Evolutionary conservation across 2,888 invertebrate species (phyloP).

Genomic region (Diarsia mendica): DNA sequence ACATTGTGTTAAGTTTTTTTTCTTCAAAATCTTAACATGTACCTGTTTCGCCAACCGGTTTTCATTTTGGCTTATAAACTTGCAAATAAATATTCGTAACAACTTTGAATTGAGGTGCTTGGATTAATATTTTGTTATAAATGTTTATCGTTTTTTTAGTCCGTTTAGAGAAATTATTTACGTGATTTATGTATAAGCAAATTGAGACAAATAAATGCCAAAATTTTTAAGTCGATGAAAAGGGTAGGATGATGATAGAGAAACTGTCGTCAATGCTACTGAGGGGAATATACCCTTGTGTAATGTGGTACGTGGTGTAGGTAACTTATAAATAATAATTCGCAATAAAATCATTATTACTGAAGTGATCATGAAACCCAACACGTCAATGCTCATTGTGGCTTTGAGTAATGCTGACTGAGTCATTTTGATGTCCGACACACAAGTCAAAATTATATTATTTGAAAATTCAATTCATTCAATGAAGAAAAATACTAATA

Average conservation of each 20-base stretch:
- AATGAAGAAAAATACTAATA: neutral
- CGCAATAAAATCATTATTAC: constrained; percentile 40
- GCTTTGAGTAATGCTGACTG: constrained; percentile 52
- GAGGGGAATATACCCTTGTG: constrained; percentile 1
- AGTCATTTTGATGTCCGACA: constrained; percentile 16
- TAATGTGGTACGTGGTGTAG: neutral
- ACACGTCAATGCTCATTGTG: constrained; percentile 49
- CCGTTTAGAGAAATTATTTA: neutral
- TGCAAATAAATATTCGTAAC: constrained; percentile 23
- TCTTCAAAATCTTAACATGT: constrained; percentile 25
- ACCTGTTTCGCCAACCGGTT: constrained; percentile 47
- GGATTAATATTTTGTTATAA: constrained; percentile 26
- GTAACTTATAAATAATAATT: constrained; percentile 30
- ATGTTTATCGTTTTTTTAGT: constrained; percentile 12
- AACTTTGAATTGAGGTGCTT: constrained; percentile 23
- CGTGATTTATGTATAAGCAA: neutral
- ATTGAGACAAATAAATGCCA: constrained; percentile 5
- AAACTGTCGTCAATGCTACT: neutral
- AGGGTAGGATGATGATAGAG: neutral
- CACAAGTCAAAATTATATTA: neutral
- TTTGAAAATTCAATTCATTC: neutral
- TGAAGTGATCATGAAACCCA: constrained; percentile 47
- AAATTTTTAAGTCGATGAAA: neutral
- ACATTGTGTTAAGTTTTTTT: constrained; percentile 35
- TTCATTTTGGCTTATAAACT: constrained; percentile 27